Evolutionary conservation across 2,113 vertebrate genomes (phyloP), one percentile per base, ranked within the genome.

Genomic region (Ursus arctos): DNA sequence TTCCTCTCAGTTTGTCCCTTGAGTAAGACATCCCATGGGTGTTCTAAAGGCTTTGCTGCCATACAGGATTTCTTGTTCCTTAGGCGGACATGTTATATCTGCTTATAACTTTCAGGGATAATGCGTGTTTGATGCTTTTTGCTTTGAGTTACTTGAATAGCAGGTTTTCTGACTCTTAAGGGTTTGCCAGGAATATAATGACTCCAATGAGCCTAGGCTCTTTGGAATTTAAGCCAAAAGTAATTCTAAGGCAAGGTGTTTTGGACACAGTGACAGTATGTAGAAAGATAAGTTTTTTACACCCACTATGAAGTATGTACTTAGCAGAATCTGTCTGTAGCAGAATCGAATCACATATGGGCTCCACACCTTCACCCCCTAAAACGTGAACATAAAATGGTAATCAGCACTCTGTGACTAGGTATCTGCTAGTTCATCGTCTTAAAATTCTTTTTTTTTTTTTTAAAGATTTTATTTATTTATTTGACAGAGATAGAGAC

Each of bases 121-220:
- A 74, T 85, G 51, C 12, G 1, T 61, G 67, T 96, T 95, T 95
- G 96, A 92, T 94, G 18, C 21, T 53, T 63, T 97, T 95, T 95
- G 71, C 83, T 90, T 98, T 90, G 87, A 97, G 87, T 97, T 98
- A 98, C 74, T 90, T 86, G 97, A 97, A 92, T 95, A 92, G 40
- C 2, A 3, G 40, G 67, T 97, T 98, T 97, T 97, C 95, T 77
- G 92, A 0, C 0, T 86, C 74, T 96, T 95, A 85, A 96, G 57
- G 9, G 1, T 13, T 53, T 96, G 97, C 95, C 95, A 98, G 7
- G 96, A 98, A 95, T 67, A 51, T 93, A 69, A 24, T 0, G 8
- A 80, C 33, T 13, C 47, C 1, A 0, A 0, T 59, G 19, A 69
- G 94, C 93, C 0, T 0, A 86, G 0, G 0, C 40, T 95, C 95